Evolutionary conservation across 2,113 vertebrate species (phyloP), one percentile per base, ranked within the genome.

Genomic region (Myiagra hebetior): DNA sequence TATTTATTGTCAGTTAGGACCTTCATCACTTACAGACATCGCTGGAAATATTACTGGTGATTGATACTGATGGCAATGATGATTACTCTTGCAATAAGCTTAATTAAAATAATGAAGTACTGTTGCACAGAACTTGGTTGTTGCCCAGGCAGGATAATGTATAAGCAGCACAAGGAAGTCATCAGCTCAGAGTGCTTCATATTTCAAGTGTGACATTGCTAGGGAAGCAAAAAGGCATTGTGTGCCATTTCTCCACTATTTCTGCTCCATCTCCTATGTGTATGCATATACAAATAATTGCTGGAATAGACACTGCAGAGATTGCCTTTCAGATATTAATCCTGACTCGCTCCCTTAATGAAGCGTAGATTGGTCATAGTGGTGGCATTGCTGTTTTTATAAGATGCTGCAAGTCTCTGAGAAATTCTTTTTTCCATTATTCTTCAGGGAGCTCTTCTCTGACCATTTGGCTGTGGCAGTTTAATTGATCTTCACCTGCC

Each of bases 61-160:
- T 98, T 98, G 98, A 99, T 99, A 98, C 97, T 98, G 98, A 99
- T 62, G 67, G 98, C 97, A 96, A 97, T 96, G 98, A 99, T 99
- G 98, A 99, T 99, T 98, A 98, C 98, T 99, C 98, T 99, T 99
- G 98, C 98, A 99, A 99, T 98, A 98, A 99, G 98, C 98, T 97
- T 99, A 99, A 99, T 99, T 99, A 98, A 99, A 99, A 98, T 98
- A 99, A 98, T 98, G 97, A 99, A 98, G 98, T 97, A 96, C 98
- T 98, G 95, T 97, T 98, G 98, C 98, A 82, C 67, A 55, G 60
- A 84, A 97, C 85, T 97, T 97, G 76, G 94, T 97, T 97, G 96
- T 93, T 95, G 97, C 97, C 90, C 89, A 64, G 92, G 95, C 74
- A 87, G 92, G 93, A 97, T 98, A 98, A 98, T 96, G 96, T 94